Evolutionary conservation across 1,140 invertebrate species (phyloP).

Genomic region (Conus betulinus): DNA sequence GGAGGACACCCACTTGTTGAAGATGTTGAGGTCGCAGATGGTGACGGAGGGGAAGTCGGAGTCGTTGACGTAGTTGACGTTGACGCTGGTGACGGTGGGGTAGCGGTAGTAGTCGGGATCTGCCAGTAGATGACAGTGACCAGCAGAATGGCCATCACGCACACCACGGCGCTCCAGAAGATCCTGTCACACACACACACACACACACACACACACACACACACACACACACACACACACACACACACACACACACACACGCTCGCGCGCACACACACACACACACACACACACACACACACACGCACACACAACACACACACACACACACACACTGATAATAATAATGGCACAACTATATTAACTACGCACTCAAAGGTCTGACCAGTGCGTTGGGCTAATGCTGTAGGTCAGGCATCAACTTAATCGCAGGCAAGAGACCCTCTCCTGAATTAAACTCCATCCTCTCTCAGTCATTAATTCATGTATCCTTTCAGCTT

Average conservation of each 20-base stretch:
- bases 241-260: not conserved
- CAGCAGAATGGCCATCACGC: conserved; percentile 43
- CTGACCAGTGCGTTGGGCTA: not conserved
- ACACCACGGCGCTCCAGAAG: conserved; percentile 47
- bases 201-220: not conserved
- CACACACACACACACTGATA: not conserved
- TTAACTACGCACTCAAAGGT: not conserved
- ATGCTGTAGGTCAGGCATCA: too few relatives aligned
- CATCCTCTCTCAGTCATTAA: too few relatives aligned
- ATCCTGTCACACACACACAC: conserved; percentile 32
- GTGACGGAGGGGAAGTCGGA: conserved; percentile 51
- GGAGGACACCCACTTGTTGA: conserved; percentile 25
- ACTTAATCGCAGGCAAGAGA: too few relatives aligned
- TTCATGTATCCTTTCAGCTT: too few relatives aligned
- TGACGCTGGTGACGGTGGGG: conserved; percentile 50
- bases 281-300: not conserved
- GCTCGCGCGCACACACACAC: not conserved
- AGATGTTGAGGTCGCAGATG: conserved; percentile 50
- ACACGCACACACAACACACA: not conserved
- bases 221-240: not conserved
- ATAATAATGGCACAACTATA: not conserved
- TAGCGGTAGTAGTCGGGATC: conserved; percentile 46
- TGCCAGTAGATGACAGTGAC: conserved; percentile 46
- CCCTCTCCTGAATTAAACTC: too few relatives aligned
- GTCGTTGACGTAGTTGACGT: conserved; percentile 46